Evolutionary conservation across 2,888 invertebrate genomes (phyloP).

Genomic region (Acrobasis suavella): DNA sequence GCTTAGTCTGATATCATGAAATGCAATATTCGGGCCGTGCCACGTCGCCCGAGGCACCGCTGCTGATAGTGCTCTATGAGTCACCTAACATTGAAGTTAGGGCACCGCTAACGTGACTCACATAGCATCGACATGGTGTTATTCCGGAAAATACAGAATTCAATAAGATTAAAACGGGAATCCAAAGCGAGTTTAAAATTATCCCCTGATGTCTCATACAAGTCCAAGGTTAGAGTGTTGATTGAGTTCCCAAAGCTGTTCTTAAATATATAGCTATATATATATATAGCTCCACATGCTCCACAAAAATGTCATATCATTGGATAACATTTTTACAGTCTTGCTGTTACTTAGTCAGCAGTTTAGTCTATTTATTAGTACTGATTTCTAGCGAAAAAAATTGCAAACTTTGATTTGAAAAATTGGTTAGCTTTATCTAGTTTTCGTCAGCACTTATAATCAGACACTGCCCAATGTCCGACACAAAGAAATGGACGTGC

Average conservation of each 20-base stretch:
- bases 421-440: not conserved
- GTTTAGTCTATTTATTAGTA: no score
- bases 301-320: no score
- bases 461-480: conserved; percentile 6
- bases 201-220: not conserved
- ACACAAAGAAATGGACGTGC: conserved; percentile 11
- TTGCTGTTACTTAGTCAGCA: no score
- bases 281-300: no score
- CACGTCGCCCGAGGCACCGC: conserved; percentile 60
- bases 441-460: not conserved
- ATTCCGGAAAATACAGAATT: conserved; percentile 1
- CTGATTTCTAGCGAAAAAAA: no score
- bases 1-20: conserved; percentile 48
- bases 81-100: conserved; percentile 44
- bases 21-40: conserved; percentile 59
- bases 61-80: conserved; percentile 43
- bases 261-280: no score
- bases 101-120: conserved; percentile 36
- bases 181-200: not conserved
- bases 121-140: not conserved
- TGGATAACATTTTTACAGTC: no score
- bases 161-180: conserved; percentile 6
- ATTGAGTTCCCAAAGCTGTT: not conserved
- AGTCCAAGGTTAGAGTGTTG: not conserved
- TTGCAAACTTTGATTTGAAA: not conserved